These are phyloP conservation scores for Onychostruthus taczanowskii DNA, from an alignment of 2,113 vertebrate genomes.

Conservation along the genomic window DNA sequence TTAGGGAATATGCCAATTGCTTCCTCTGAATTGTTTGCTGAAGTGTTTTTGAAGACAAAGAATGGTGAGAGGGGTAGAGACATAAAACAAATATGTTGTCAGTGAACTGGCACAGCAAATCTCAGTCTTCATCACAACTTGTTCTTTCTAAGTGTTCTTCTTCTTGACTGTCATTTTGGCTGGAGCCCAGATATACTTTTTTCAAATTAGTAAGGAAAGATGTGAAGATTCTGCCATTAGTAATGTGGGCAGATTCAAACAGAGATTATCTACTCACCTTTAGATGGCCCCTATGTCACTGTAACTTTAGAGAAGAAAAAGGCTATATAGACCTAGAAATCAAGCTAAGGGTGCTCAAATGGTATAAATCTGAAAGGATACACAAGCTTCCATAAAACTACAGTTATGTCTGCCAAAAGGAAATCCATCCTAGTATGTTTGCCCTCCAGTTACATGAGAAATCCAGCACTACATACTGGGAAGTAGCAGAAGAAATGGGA, in stretches of 20 bases:
- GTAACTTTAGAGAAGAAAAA: background rate
- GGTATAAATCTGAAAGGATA: background rate
- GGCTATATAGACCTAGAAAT: background rate
- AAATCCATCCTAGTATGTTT: background rate
- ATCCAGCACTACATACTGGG: background rate
- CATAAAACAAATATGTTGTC: background rate
- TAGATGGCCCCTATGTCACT: background rate
- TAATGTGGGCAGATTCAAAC: background rate
- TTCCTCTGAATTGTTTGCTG: constrained; percentile 8
- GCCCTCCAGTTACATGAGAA: background rate
- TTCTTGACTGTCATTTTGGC: background rate
- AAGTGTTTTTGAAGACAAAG: constrained; percentile 25
- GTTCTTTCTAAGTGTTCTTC: background rate
- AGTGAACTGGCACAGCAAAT: background rate
- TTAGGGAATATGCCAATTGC: constrained; percentile 26
- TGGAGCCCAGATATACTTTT: background rate
- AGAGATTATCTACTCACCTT: background rate
- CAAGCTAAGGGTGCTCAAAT: background rate
- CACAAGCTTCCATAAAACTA: background rate
- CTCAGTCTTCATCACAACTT: background rate
- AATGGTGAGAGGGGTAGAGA: background rate
- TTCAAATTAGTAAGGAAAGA: background rate
- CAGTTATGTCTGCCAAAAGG: background rate
- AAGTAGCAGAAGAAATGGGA: background rate
- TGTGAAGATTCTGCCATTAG: background rate